Conservation (phyloP, 2,797 vertebrate genomes). For the Leucoraja ocellata region DNA sequence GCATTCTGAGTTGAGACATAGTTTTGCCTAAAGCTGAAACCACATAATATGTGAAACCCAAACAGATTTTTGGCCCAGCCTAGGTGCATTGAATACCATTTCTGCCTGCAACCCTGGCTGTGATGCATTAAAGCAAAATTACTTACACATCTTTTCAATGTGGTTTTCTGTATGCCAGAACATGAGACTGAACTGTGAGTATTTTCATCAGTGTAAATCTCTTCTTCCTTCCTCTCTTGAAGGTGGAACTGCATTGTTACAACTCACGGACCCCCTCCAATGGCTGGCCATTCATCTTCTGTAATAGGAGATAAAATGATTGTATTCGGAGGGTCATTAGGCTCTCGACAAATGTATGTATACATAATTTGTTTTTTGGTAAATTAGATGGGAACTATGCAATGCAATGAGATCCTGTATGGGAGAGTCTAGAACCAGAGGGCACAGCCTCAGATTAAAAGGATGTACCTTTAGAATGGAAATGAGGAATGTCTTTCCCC, state of each 20-base stretch:
- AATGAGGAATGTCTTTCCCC: too few relatives aligned
- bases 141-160: background rate
- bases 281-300: slow-evolving; percentile 95
- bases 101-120: background rate
- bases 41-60: background rate
- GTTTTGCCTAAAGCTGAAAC: background rate
- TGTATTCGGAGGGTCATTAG: slow-evolving; percentile 91
- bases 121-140: background rate
- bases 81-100: background rate
- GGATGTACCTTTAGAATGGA: too few relatives aligned
- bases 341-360: slow-evolving; percentile 90
- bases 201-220: background rate
- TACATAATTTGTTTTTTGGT: background rate
- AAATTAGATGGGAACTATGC: background rate
- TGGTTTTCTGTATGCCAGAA: background rate
- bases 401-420: background rate
- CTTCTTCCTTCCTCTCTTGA: background rate
- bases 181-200: background rate
- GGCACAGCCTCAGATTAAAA: too few relatives aligned
- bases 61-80: background rate
- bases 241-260: slow-evolving; percentile 99
- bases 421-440: too few relatives aligned
- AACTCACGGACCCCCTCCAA: slow-evolving; percentile 89
- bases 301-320: slow-evolving; percentile 92
- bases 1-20: background rate